Evolutionary conservation across 92 coral and sea anemone species (phyloP).

Genomic region (Diadumene lineata): DNA sequence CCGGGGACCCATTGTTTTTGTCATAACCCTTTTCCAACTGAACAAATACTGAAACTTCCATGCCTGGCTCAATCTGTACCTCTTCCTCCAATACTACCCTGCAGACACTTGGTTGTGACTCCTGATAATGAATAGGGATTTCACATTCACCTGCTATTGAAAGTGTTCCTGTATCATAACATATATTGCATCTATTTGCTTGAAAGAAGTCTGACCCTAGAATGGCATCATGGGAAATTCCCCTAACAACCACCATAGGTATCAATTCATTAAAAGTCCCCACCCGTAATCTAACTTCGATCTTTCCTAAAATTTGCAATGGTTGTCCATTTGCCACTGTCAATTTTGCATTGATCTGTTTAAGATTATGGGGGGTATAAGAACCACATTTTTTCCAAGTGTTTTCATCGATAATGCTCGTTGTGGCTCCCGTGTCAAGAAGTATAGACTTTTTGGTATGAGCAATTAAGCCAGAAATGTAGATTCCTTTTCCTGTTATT

Average conservation of each 20-base stretch:
- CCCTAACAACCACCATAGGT: conserved; percentile 38
- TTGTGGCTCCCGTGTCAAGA: conserved; percentile 48
- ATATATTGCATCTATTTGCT: conserved; percentile 36
- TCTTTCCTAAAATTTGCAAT: conserved; percentile 37
- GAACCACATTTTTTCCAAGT: conserved; percentile 35
- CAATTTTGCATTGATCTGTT: conserved; percentile 35
- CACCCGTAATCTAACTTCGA: conserved; percentile 26
- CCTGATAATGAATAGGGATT: conserved; percentile 31
- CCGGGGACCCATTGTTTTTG: neutral
- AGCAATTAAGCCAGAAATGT: conserved; percentile 37
- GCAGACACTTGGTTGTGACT: conserved; percentile 25
- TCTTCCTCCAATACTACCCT: conserved; percentile 33
- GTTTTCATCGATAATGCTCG: conserved; percentile 42
- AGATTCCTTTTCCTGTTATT: conserved; percentile 10
- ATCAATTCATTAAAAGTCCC: conserved; percentile 21
- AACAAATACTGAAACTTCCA: neutral
- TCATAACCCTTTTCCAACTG: neutral
- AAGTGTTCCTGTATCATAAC: conserved; percentile 35
- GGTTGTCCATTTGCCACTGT: conserved; percentile 54
- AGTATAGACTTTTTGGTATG: conserved; percentile 35
- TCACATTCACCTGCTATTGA: conserved; percentile 15
- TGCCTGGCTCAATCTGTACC: conserved; percentile 30
- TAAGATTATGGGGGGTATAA: neutral
- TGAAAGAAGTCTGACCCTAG: conserved; percentile 58
- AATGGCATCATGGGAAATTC: conserved; percentile 39